Conservation (phyloP, 2,113 vertebrate species). For the Ophthalmolycus amberensis region DNA sequence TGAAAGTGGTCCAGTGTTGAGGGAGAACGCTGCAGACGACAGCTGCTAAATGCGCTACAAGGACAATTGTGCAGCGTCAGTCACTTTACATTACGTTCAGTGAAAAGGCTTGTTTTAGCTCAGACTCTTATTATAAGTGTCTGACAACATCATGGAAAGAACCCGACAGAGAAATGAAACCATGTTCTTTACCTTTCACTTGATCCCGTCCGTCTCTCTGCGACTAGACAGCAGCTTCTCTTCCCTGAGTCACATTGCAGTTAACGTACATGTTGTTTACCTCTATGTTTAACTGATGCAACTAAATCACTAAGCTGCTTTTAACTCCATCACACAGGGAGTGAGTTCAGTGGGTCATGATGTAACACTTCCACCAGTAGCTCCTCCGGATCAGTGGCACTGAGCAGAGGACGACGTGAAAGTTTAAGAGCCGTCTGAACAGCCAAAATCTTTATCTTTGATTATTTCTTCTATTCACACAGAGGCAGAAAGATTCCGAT, state of each 20-base stretch:
- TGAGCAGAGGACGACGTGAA: background rate
- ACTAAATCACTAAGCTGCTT: background rate
- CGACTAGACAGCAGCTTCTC: background rate
- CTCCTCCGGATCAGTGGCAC: conserved; percentile 12
- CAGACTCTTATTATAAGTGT: background rate
- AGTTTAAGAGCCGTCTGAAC: background rate
- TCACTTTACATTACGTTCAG: background rate
- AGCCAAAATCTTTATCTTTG: too few relatives aligned
- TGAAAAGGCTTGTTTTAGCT: background rate
- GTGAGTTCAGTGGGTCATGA: background rate
- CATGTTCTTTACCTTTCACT: background rate
- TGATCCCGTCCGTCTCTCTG: background rate
- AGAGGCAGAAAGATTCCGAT: too few relatives aligned
- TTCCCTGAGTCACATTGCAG: background rate
- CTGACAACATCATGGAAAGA: background rate
- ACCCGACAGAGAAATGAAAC: background rate
- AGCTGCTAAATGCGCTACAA: background rate
- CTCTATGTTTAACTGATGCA: background rate
- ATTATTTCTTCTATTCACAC: too few relatives aligned
- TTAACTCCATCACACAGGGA: background rate
- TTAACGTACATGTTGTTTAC: background rate
- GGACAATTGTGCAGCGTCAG: background rate
- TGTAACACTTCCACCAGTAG: background rate
- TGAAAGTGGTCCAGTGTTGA: background rate
- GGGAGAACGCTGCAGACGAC: background rate